Conservation (phyloP, 2,888 invertebrate species). For the Cataglyphis rosenhaueri region DNA sequence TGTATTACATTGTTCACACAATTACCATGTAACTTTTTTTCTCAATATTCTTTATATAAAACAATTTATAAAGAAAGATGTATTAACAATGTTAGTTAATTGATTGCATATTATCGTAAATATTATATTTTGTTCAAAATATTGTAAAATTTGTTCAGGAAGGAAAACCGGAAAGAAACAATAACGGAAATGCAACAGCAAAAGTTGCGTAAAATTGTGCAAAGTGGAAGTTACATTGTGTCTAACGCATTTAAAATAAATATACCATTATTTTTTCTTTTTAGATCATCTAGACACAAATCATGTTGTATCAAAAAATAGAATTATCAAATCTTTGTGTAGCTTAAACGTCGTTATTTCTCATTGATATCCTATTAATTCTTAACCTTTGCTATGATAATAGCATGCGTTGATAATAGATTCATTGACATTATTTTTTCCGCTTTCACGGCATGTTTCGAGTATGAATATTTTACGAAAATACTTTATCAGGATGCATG, state of each 20-base stretch:
- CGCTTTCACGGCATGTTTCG: background rate
- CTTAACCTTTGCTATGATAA: constrained; percentile 11
- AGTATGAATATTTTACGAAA: background rate
- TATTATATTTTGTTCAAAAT: background rate
- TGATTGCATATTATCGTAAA: background rate
- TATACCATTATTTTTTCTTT: constrained; percentile 13
- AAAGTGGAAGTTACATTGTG: constrained; percentile 78
- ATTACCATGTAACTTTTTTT: background rate
- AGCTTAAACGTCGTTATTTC: constrained; percentile 33
- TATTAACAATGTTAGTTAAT: background rate
- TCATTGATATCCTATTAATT: background rate
- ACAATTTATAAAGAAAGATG: constrained; percentile 2
- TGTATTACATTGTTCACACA: background rate
- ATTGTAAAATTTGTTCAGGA: background rate
- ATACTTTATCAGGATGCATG: background rate
- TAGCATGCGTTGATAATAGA: background rate
- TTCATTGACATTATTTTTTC: constrained; percentile 2
- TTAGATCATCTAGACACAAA: background rate
- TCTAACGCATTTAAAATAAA: constrained; percentile 40
- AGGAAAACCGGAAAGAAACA: too few species aligned
- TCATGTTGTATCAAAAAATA: constrained; percentile 23
- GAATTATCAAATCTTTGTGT: background rate
- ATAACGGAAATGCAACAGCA: background rate
- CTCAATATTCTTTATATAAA: background rate
- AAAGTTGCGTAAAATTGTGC: constrained; percentile 37